These are phyloP conservation scores for Promerops cafer DNA, from an alignment of 2,113 vertebrate genomes.

Conservation along the genomic window DNA sequence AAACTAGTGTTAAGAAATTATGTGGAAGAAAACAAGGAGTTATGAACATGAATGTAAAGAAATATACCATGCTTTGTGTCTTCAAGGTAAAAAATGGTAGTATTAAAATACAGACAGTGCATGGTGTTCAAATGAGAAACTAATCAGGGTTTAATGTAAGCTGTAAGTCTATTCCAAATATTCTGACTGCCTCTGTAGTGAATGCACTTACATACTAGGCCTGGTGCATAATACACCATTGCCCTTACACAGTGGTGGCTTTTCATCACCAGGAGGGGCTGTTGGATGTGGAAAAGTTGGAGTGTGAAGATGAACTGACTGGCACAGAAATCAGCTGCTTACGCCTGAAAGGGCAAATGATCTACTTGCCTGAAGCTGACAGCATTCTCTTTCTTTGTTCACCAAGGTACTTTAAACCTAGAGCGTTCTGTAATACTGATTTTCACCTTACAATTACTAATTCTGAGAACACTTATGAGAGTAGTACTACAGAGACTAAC, in stretches of 20 bases:
- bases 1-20: not conserved
- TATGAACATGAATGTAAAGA: not conserved
- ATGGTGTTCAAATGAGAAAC: not conserved
- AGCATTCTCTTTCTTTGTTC: slow-evolving; percentile 98
- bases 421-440: not conserved
- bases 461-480: not conserved
- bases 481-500: not conserved
- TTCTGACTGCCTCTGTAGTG: not conserved
- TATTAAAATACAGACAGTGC: not conserved
- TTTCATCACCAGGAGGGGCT: slow-evolving; percentile 84
- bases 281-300: slow-evolving; percentile 92
- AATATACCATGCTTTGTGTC: not conserved
- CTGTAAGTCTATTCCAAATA: not conserved
- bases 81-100: not conserved
- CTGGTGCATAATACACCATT: not conserved
- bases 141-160: not conserved
- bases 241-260: not conserved
- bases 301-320: slow-evolving; percentile 95
- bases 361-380: slow-evolving; percentile 97
- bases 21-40: not conserved
- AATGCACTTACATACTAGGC: not conserved
- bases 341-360: slow-evolving; percentile 97
- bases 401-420: slow-evolving; percentile 80
- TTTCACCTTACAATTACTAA: not conserved
- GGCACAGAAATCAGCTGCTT: slow-evolving; percentile 96